Evolutionary conservation across 2,113 vertebrate species (phyloP).

Genomic region (Benitochromis conjunctus): DNA sequence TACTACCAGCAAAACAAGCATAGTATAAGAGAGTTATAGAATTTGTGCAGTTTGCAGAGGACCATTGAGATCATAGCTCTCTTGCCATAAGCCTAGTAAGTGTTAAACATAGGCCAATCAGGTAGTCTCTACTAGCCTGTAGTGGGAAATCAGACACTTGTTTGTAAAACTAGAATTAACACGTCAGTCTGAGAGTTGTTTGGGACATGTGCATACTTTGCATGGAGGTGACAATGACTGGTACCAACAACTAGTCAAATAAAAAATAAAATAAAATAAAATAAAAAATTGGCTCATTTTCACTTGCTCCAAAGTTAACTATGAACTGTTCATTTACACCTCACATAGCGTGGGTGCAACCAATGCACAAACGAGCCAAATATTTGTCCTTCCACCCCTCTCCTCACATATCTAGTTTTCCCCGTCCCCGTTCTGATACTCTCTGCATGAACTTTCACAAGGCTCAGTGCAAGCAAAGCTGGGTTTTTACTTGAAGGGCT

Average conservation of each 20-base stretch:
- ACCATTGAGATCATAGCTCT: background rate
- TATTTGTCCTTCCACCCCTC: background rate
- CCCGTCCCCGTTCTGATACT: background rate
- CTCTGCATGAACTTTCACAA: background rate
- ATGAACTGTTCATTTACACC: conserved; percentile 22
- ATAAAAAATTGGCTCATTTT: background rate
- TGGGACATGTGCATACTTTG: background rate
- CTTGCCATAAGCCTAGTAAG: background rate
- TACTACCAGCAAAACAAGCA: background rate
- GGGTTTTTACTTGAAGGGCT: background rate
- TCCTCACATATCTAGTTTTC: background rate
- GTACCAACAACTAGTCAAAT: background rate
- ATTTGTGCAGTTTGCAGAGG: background rate
- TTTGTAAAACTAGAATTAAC: conserved; percentile 1
- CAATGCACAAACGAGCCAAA: background rate
- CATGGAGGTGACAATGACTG: background rate
- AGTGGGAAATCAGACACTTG: background rate
- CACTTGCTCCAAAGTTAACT: background rate
- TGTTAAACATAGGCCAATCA: conserved; percentile 33
- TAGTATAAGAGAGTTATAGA: background rate
- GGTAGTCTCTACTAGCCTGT: background rate
- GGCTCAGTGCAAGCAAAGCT: background rate
- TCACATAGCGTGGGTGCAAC: background rate
- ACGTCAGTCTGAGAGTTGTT: background rate
- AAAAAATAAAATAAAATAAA: background rate